Percentiles rank a stretch among this genome's conserved stretches.
Conservation (phyloP, 2,888 invertebrate species). For the Plutella xylostella region DNA sequence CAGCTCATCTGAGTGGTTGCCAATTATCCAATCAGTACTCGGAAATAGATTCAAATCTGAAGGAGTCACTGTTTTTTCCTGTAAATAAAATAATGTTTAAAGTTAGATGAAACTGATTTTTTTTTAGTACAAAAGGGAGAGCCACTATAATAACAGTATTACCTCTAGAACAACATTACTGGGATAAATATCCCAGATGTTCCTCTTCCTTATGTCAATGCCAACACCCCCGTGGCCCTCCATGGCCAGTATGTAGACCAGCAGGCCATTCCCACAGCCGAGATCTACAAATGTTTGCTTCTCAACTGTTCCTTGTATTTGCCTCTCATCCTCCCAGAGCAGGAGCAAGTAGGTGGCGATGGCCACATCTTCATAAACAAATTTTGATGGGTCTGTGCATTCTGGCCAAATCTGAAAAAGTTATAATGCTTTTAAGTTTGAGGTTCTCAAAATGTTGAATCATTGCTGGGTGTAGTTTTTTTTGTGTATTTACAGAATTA, state of each 20-base stretch:
- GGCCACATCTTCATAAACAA: slow-evolving; percentile 96
- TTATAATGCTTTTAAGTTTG: neutral
- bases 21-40: slow-evolving; percentile 92
- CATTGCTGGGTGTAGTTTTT: too few relatives aligned
- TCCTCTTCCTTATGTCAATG: slow-evolving; percentile 85
- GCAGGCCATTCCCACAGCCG: slow-evolving; percentile 97
- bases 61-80: slow-evolving; percentile 78
- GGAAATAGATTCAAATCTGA: slow-evolving; percentile 75
- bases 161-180: slow-evolving; percentile 74
- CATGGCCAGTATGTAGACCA: slow-evolving; percentile 85
- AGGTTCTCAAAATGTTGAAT: neutral
- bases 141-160: slow-evolving; percentile 10
- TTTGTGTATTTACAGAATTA: neutral
- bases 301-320: slow-evolving; percentile 32
- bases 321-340: slow-evolving; percentile 77
- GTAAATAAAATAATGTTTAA: slow-evolving; percentile 25
- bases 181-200: slow-evolving; percentile 89
- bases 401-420: slow-evolving; percentile 85
- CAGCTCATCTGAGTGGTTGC: slow-evolving; percentile 99
- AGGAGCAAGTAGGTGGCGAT: slow-evolving; percentile 89
- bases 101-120: neutral
- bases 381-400: slow-evolving; percentile 93
- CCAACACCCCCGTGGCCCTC: slow-evolving; percentile 89
- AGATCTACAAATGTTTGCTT: slow-evolving; percentile 87
- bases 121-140: neutral